A percentile compares a stretch with the other conserved stretches of the same genome.
Evolutionary conservation across 2,797 vertebrate genomes (phyloP).

Genomic region (Enteromius viviparus): DNA sequence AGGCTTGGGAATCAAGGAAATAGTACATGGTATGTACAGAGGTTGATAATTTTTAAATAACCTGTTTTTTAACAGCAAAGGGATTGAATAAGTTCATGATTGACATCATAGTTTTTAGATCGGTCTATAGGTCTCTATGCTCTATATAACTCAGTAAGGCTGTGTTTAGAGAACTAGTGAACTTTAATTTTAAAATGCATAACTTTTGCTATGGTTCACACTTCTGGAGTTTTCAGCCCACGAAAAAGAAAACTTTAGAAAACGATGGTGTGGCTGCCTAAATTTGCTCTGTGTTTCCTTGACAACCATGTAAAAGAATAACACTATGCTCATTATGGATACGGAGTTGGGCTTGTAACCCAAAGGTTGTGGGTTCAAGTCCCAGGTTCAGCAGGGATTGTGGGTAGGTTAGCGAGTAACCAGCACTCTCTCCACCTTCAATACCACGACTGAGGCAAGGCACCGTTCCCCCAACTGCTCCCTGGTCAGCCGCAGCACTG

Average conservation of each 20-base stretch:
- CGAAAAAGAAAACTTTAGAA: no score
- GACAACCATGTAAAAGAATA: background rate
- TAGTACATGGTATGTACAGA: background rate
- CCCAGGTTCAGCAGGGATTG: no score
- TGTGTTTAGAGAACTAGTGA: background rate
- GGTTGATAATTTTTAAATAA: background rate
- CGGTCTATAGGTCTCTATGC: background rate
- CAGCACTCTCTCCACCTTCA: no score
- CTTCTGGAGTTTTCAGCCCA: background rate
- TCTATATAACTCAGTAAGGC: background rate
- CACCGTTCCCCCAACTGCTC: no score
- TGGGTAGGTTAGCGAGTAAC: no score
- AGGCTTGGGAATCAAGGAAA: slow-evolving; percentile 7
- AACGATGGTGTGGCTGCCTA: background rate
- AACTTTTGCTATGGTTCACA: background rate
- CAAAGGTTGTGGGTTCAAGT: no score
- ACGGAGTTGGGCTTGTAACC: no score
- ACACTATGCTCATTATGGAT: background rate
- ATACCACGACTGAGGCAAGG: no score
- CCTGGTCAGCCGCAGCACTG: no score
- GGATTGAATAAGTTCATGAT: background rate
- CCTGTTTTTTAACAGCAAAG: background rate
- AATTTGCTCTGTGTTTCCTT: background rate
- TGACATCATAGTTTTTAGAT: background rate
- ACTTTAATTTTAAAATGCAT: background rate